These are phyloP conservation scores for Acanthochromis polyacanthus DNA, from an alignment of 2,113 vertebrate genomes.

Conservation along the genomic window DNA sequence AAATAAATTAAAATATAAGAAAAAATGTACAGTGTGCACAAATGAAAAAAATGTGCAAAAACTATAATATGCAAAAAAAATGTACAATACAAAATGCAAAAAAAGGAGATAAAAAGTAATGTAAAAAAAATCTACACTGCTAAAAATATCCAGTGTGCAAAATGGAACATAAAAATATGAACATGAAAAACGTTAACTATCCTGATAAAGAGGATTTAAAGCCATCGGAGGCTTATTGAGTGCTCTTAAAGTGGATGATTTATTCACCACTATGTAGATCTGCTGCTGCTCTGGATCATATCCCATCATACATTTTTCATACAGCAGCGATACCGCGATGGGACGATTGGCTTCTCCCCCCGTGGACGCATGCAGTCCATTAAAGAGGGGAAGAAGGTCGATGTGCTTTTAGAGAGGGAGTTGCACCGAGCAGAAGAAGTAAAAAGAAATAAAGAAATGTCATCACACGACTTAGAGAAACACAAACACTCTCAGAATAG, in stretches of 20 bases:
- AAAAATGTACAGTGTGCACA: no score
- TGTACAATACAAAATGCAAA: no score
- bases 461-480: slow-evolving; percentile 28
- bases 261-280: slow-evolving; percentile 74
- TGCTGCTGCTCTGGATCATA: slow-evolving; percentile 78
- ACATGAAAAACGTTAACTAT: background rate
- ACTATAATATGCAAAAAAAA: no score
- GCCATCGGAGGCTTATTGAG: slow-evolving; percentile 36
- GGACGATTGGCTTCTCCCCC: slow-evolving; percentile 62
- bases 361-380: slow-evolving; percentile 78
- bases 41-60: no score
- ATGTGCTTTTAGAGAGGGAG: slow-evolving; percentile 53
- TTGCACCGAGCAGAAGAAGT: slow-evolving; percentile 47
- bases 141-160: no score
- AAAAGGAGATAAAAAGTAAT: no score
- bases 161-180: no score
- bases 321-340: slow-evolving; percentile 67
- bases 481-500: slow-evolving; percentile 49
- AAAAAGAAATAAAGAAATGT: slow-evolving; percentile 26
- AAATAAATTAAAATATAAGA: no score
- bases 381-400: slow-evolving; percentile 60
- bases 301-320: slow-evolving; percentile 86
- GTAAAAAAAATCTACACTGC: no score
- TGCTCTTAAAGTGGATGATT: slow-evolving; percentile 78
- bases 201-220: slow-evolving; percentile 32